These are phyloP conservation scores for Drosophila takahashii DNA, from an alignment of 1,140 invertebrate species.

Conservation along the genomic window DNA sequence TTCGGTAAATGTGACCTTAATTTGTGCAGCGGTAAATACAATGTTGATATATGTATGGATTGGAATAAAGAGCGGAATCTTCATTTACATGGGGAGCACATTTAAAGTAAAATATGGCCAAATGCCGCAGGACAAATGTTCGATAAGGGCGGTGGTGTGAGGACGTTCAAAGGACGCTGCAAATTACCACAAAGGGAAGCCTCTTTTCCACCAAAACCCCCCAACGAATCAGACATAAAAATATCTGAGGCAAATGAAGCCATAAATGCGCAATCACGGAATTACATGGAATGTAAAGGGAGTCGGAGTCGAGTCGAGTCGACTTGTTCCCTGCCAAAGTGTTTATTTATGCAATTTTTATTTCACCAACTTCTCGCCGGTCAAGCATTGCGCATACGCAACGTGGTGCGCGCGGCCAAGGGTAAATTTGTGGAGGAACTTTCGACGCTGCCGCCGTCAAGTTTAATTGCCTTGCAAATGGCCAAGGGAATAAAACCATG, in stretches of 20 bases:
- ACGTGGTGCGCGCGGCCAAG: conserved; percentile 16
- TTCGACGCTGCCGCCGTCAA: conserved; percentile 49
- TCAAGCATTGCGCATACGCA: conserved; percentile 60
- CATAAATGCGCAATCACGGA: conserved; percentile 84
- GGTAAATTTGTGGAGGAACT: conserved; percentile 16
- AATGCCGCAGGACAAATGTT: conserved; percentile 62
- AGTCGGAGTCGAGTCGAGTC: not conserved
- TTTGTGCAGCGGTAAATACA: conserved; percentile 64
- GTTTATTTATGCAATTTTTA: conserved; percentile 79
- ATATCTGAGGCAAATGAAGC: conserved; percentile 75
- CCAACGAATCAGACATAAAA: conserved; percentile 70
- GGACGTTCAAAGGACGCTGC: conserved; percentile 65
- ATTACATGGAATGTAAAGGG: conserved; percentile 61
- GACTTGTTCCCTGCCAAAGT: conserved; percentile 45
- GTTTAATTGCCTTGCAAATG: conserved; percentile 81
- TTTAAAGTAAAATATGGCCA: conserved; percentile 78
- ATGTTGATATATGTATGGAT: conserved; percentile 67
- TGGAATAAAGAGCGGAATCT: conserved; percentile 36
- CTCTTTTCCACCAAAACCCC: not conserved
- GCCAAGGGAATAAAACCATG: conserved; percentile 37
- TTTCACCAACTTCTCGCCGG: conserved; percentile 21
- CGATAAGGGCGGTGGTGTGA: conserved; percentile 48
- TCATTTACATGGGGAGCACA: conserved; percentile 73
- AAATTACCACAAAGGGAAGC: conserved; percentile 64
- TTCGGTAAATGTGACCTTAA: conserved; percentile 78